A percentile compares a stretch with the other conserved stretches of the same genome.
phyloP scores from a whole-genome alignment of 2,797 vertebrate genomes.

The Smutsia temminckii region DNA sequence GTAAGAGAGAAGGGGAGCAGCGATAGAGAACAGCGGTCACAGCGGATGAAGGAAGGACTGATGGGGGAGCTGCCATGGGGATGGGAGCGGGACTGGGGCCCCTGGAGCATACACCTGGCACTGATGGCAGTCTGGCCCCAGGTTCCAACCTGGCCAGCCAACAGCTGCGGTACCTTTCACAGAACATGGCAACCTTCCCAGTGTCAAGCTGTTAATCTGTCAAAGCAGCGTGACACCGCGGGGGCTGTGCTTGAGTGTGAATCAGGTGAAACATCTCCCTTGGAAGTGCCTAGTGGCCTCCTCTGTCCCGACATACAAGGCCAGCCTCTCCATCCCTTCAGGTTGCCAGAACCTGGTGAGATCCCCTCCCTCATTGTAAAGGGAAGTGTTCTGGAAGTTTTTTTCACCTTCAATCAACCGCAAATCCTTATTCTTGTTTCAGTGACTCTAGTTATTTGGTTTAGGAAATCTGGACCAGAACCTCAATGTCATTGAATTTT shows the following conservation, averaged over 20 bases:
- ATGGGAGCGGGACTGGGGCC: no score
- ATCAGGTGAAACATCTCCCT: accelerated
- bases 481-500: not conserved
- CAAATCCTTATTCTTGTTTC: not conserved
- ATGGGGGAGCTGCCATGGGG: no score
- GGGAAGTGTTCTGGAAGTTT: not conserved
- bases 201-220: not conserved
- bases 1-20: not conserved
- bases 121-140: not conserved
- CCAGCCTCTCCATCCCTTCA: not conserved
- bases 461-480: not conserved
- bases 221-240: accelerated
- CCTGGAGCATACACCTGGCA: accelerated
- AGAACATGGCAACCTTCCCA: not conserved
- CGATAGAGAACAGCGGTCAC: not conserved
- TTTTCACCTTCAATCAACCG: not conserved
- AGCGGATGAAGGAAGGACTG: accelerated
- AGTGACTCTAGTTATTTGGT: not conserved
- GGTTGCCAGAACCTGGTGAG: not conserved
- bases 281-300: not conserved
- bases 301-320: not conserved
- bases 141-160: no score
- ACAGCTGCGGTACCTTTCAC: not conserved
- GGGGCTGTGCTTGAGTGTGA: not conserved
- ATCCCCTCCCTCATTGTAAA: not conserved